Evolutionary conservation across 2,113 vertebrate species (phyloP), one percentile per base, ranked within the genome.

Genomic region (Penelope pileata): DNA sequence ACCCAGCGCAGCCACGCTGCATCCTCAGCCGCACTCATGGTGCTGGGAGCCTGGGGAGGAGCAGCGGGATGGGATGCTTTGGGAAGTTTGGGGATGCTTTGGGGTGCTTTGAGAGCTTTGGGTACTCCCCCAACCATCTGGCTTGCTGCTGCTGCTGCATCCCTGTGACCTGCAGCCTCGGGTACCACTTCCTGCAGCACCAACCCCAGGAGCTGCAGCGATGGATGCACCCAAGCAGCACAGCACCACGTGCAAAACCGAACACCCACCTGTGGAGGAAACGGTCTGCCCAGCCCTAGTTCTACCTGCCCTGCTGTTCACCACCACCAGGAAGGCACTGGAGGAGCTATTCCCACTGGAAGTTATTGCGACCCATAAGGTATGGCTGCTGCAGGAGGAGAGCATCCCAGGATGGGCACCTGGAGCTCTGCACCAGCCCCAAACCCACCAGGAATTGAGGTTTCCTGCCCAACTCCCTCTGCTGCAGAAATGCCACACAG

Each of bases 1-100:
- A 98, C 98, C 99, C 99, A 98, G 62, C 96, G 98, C 88, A 99
- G 97, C 98, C 99, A 99, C 69, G 97, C 97, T 0, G 98, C n/a
- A 0, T 99, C 98, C 9, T 98, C 98, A 0, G 98, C 98, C 4
- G 70, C 12, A 54, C 96, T 98, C 98, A 98, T 98, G 92, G 48
- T 53, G 74, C 86, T 96, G 0, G 38, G 42, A 26, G 27, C 38
- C 56, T 82, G 86, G 1, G 68, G 63, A 30, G 6, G 60, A 40
- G 38, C 36, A 40, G 27, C 4, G 3, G 56, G 47, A 16, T 0
- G 6, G 30, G 60, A 30, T 32, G 11, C 7, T 30, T 19, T 21
- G 54, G 32, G 54, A 15, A 56, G 54, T 30, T 32, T 45, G 42
- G 42, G 14, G 42, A 14, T 43, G 42, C 27, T n/a, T n/a, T 1